A percentile compares a stretch with the other conserved stretches of the same genome.
Conservation (phyloP, 2,113 vertebrate genomes). For the Dasyurus viverrinus region DNA sequence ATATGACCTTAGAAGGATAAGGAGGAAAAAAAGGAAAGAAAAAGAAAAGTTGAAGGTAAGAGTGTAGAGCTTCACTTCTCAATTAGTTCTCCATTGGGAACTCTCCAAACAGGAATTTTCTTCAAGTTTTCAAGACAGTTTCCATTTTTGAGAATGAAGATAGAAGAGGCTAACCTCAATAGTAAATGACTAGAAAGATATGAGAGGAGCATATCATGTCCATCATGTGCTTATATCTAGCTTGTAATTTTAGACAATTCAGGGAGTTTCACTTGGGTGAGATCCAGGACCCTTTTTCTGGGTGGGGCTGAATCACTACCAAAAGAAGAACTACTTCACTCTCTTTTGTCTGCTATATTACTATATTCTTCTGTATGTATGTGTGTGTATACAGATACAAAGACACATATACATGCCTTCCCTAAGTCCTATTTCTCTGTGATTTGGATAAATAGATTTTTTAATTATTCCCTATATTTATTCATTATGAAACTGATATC, state of each 20-base stretch:
- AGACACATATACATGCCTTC: background rate
- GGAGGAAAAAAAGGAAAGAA: background rate
- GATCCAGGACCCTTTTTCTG: background rate
- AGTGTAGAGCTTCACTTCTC: background rate
- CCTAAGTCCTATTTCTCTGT: background rate
- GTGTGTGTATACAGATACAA: too few relatives aligned
- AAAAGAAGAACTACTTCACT: background rate
- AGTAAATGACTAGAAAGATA: background rate
- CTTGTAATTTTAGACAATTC: background rate
- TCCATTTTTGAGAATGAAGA: background rate
- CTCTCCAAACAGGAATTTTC: background rate
- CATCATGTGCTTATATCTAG: too few relatives aligned
- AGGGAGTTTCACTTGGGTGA: background rate
- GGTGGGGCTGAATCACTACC: background rate
- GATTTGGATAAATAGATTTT: background rate
- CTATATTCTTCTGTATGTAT: background rate
- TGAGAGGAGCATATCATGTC: background rate
- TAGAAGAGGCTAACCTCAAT: background rate
- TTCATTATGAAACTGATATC: background rate
- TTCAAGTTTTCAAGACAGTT: background rate
- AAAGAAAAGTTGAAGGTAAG: background rate
- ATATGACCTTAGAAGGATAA: background rate
- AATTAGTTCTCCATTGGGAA: background rate
- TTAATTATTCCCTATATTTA: background rate
- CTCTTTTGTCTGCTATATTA: background rate